Base-by-base conservation (phyloP, 2,113 vertebrate genomes). In the Scomber colias region DNA sequence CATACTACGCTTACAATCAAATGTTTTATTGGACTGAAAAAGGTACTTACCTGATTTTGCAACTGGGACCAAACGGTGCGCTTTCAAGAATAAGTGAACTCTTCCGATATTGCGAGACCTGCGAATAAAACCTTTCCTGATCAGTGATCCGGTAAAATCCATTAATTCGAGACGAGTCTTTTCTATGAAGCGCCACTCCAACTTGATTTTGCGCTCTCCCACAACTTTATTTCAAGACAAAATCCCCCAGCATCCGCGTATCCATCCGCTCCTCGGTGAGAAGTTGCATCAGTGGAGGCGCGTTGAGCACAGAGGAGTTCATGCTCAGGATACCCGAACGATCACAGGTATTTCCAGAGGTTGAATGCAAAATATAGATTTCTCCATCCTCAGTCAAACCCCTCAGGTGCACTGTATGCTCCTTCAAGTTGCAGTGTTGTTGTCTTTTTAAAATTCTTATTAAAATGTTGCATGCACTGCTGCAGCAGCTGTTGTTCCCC, bases 201-300 rank as follows among this genome's bases (percentile, higher is more conserved):
- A 85, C 80, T 89, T 84, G 27, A 73, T 56, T 21, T 46, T 40
- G 46, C 56, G 45, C 73, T 68, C 57, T 48, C 24, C 14, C 56
- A 45, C 76, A 90, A 90, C 87, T 92, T 90, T 89, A 66, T 75
- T 78, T 48, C n/a, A 40, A 53, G 51, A 65, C 30, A 50, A n/a
- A 62, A 62, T 35, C 30, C 75, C 68, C 60, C 75, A 9, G 79
- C 63, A 71, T 69, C 71, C 79, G 50, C 3, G 59, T 63, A 13
- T 71, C n/a, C 61, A 0, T 4, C 53, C 60, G 76, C 81, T 66
- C 72, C 55, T 48, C 84, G 59, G 70, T 14, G 65, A 49, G 51
- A 71, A 79, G 75, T 87, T 75, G 79, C 71, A 61, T 79, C 73
- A 10, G 69, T 40, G 16, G 54, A 48, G 48, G 56, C 60, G 11